These are phyloP conservation scores for Lasiurus cinereus DNA, from an alignment of 2,113 vertebrate genomes.

Conservation along the genomic window DNA sequence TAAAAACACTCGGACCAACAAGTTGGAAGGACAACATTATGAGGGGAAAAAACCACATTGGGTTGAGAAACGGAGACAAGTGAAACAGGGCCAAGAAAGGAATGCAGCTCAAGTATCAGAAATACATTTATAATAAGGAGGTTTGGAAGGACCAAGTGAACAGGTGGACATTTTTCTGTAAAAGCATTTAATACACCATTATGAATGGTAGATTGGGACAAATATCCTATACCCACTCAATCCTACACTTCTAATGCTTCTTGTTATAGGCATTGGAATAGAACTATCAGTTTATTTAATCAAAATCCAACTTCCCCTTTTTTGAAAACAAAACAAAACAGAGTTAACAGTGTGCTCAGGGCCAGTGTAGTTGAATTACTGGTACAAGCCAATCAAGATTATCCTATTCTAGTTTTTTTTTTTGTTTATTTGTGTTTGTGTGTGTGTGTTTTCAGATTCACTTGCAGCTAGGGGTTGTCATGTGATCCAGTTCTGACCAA, in stretches of 20 bases:
- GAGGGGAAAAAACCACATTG: neutral
- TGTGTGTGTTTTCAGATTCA: neutral
- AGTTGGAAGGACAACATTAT: constrained; percentile 19
- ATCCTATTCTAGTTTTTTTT: neutral
- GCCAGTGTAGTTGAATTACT: neutral
- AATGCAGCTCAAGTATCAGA: constrained; percentile 18
- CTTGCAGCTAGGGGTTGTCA: neutral
- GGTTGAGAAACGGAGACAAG: neutral
- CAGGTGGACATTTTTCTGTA: neutral
- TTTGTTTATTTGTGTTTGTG: too few relatives aligned
- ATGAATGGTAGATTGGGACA: neutral
- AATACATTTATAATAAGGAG: neutral
- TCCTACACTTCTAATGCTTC: neutral
- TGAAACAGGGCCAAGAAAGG: constrained; percentile 37
- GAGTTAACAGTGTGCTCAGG: neutral
- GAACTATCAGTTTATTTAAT: neutral
- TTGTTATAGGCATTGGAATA: neutral
- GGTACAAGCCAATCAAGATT: neutral
- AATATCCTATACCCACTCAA: neutral
- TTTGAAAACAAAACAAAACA: neutral
- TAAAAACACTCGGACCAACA: constrained; percentile 13
- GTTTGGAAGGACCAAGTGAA: neutral
- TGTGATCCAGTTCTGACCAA: neutral
- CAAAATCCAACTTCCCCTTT: neutral
- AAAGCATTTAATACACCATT: constrained; percentile 6